These are phyloP conservation scores for Choloepus hoffmanni DNA, from an alignment of 2,113 vertebrate genomes.

Conservation along the genomic window DNA sequence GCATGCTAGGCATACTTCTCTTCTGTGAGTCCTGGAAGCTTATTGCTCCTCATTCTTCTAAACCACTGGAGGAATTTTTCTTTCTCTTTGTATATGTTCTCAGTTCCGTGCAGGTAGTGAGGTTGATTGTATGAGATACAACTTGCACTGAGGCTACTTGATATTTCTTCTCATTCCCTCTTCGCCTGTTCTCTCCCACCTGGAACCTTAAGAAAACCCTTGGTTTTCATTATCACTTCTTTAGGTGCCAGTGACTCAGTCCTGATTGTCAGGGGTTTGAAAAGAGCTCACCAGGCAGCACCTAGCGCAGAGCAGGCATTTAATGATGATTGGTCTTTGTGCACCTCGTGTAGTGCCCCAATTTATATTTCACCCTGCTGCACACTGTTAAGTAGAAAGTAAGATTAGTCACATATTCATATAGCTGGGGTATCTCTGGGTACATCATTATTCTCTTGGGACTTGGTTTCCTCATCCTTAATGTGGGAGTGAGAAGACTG, in stretches of 20 bases:
- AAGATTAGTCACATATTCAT: fast-evolving
- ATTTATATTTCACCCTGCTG: neutral
- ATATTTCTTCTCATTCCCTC: neutral
- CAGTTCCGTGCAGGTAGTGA: neutral
- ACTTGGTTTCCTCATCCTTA: constrained; percentile 5
- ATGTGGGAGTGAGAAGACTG: neutral
- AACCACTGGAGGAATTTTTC: neutral
- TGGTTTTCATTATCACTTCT: neutral
- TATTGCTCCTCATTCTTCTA: neutral
- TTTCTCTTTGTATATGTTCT: neutral
- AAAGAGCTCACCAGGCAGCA: neutral
- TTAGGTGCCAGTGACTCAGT: neutral
- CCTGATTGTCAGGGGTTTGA: neutral
- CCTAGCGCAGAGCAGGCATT: neutral
- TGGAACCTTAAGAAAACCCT: neutral
- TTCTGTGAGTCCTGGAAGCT: neutral
- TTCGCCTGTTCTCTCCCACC: neutral
- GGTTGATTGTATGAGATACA: fast-evolving
- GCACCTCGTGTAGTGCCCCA: fast-evolving
- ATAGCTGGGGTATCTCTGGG: fast-evolving
- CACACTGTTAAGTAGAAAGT: neutral
- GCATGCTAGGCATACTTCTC: neutral
- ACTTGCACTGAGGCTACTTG: fast-evolving
- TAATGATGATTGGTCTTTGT: no score
- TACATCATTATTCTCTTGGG: neutral